phyloP scores from a whole-genome alignment of 2,797 vertebrate genomes.

The Simalia tracyae region DNA sequence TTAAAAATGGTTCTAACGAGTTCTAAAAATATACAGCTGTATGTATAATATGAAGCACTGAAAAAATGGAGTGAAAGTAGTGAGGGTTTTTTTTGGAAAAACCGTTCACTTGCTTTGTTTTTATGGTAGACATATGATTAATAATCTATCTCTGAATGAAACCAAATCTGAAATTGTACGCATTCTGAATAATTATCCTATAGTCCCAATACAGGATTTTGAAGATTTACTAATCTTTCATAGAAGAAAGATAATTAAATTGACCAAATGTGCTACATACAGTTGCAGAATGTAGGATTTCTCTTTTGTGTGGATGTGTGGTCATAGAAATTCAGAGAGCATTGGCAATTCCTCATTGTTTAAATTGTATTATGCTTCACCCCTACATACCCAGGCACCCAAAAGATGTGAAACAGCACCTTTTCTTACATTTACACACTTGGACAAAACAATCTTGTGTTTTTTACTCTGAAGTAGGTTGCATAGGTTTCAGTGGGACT shows the following conservation, averaged over 20 bases:
- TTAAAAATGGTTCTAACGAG: background rate
- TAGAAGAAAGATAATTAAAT: conserved; percentile 37
- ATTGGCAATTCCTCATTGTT: conserved; percentile 52
- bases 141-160: conserved; percentile 51
- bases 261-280: conserved; percentile 43
- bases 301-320: conserved; percentile 30
- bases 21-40: background rate
- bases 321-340: conserved; percentile 50
- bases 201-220: background rate
- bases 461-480: background rate
- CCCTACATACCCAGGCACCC: conserved; percentile 17
- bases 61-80: conserved; percentile 25
- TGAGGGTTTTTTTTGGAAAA: conserved; percentile 35
- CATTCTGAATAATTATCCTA: conserved; percentile 52
- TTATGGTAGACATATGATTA: conserved; percentile 50
- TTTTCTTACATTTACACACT: conserved; percentile 53
- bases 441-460: background rate
- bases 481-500: background rate
- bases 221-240: conserved; percentile 28
- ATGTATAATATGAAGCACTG: conserved; percentile 24
- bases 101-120: conserved; percentile 45
- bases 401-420: conserved; percentile 27
- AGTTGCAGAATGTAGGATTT: conserved; percentile 27
- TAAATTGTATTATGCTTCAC: conserved; percentile 10
- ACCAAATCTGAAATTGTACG: conserved; percentile 45